Conservation (phyloP, 2,113 vertebrate genomes). For the Tragelaphus imberbis region DNA sequence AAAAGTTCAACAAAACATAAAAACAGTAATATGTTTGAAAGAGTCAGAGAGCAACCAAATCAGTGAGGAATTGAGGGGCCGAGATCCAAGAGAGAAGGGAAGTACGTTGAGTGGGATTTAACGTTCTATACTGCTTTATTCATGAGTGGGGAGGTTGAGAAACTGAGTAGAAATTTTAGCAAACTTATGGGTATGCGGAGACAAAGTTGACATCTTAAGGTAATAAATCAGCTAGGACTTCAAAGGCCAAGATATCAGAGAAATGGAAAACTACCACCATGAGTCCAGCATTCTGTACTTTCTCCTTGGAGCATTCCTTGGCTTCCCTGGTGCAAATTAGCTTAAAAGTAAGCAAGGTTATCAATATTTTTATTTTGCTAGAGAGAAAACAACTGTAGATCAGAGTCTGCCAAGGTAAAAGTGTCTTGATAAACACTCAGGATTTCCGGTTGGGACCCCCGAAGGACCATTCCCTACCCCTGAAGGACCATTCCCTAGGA, state of each 20-base stretch:
- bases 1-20: not conserved
- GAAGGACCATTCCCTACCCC: not conserved
- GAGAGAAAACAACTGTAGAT: not conserved
- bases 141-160: not conserved
- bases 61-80: not conserved
- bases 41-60: not conserved
- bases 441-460: not conserved
- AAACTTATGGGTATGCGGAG: fast-evolving
- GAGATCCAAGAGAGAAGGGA: not conserved
- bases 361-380: not conserved
- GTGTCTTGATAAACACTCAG: not conserved
- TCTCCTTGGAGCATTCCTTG: not conserved
- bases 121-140: not conserved
- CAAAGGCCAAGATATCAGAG: not conserved
- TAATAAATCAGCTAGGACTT: not conserved
- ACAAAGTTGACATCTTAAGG: not conserved
- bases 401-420: not conserved
- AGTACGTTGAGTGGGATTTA: not conserved
- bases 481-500: not conserved
- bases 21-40: not conserved
- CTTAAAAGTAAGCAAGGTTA: not conserved
- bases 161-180: not conserved
- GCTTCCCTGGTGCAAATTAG: not conserved
- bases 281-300: not conserved
- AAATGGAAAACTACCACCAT: not conserved